phyloP scores from a whole-genome alignment of 2,113 vertebrate species.

The Urocitellus parryii region DNA sequence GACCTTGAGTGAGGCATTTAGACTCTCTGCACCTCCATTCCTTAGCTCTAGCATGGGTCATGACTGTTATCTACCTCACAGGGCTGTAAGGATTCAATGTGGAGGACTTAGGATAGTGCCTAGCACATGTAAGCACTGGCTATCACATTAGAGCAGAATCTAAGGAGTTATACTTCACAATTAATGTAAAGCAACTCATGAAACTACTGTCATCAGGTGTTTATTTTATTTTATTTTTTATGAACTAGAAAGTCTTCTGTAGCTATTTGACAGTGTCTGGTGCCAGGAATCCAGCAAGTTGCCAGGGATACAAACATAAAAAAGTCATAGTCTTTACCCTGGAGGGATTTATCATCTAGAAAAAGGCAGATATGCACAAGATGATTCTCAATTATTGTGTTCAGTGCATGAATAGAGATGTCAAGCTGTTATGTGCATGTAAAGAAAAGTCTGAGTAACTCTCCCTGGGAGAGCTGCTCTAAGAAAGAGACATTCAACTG shows the following conservation, averaged over 20 bases:
- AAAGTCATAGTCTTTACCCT: background rate
- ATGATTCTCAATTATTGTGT: constrained; percentile 29
- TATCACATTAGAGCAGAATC: background rate
- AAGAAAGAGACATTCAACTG: background rate
- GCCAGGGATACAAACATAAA: constrained; percentile 11
- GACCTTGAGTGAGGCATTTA: background rate
- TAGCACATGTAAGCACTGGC: background rate
- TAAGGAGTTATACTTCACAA: background rate
- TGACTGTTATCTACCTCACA: background rate
- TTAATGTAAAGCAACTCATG: background rate
- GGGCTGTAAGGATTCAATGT: background rate
- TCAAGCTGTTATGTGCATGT: background rate
- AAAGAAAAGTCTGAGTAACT: constrained; percentile 11
- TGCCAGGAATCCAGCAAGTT: background rate
- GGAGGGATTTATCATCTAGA: background rate
- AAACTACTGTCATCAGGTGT: background rate
- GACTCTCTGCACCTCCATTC: background rate
- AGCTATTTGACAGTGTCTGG: background rate
- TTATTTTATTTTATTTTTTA: background rate
- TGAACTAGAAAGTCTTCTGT: constrained; percentile 7
- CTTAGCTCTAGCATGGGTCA: background rate
- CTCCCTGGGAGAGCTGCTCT: background rate
- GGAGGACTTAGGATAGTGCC: background rate
- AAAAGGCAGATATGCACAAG: constrained; percentile 21
- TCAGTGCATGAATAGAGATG: constrained; percentile 35